Evolutionary conservation across 2,797 vertebrate species (phyloP), one percentile per base, ranked within the genome.

Genomic region (Falco naumanni): DNA sequence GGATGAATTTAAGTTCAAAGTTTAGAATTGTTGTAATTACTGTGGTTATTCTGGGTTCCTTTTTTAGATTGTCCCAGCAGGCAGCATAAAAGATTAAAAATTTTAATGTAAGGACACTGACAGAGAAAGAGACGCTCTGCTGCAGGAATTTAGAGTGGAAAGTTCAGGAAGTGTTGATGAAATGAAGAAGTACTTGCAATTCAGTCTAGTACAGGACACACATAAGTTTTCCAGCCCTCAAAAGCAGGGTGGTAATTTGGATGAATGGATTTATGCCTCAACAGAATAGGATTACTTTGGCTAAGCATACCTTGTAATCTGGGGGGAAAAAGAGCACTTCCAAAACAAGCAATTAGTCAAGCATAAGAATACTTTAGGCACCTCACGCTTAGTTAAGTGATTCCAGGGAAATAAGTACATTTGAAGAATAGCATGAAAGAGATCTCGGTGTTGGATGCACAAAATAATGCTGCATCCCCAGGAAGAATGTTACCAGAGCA

Each of bases 1-100:
- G 76, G 74, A 92, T 87, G 61, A 70, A 92, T 96, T 94, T 75
- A 75, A 89, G 69, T 69, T 93, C 79, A 20, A 64, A 90, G 59
- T 91, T 96, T 83, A 83, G 87, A 87, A 56, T 68, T 86, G 37
- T 70, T 91, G 61, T 76, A 84, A 90, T 89, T 74, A 14, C 87
- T 89, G 41, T 57, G 56, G 81, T 80, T 94, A 81, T 87, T 95
- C 43, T 71, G 68, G 69, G 75, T 16, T 94, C 59, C 31, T 91
- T 80, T 90, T 43, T 45, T 77, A 78, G 74, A 79, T 20, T 6
- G 79, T 90, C 87, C 72, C 93, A 87, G 89, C 61, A 87, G 94
- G 83, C 41, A 0, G 80, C 69, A 77, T 90, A 79, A 89, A 95
- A 95, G 56, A 84, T 94, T 86, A 84, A 92, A 70, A 47, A 48